phyloP scores from a whole-genome alignment of 1,140 invertebrate genomes.

The Bactericera cockerelli region DNA sequence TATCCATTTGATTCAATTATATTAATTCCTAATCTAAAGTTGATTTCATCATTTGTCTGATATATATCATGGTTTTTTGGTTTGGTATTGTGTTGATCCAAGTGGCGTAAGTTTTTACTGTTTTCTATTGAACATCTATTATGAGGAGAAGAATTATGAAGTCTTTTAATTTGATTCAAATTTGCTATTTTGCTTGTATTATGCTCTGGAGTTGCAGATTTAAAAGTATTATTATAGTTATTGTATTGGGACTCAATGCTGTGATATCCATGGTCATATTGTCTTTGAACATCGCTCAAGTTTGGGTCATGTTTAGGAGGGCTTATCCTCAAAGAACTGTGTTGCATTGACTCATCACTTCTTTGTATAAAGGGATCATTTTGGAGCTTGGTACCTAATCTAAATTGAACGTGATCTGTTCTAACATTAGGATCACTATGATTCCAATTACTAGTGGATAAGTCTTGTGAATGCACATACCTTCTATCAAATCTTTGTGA shows the following conservation, averaged over 20 bases:
- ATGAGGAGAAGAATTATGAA: background rate
- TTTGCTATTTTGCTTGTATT: background rate
- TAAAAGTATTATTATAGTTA: background rate
- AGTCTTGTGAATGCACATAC: background rate
- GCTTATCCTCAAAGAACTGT: background rate
- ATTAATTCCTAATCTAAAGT: conserved; percentile 7
- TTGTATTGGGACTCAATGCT: conserved; percentile 18
- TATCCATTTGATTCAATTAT: conserved; percentile 1
- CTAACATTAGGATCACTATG: background rate
- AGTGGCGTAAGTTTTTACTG: background rate
- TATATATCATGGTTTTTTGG: background rate
- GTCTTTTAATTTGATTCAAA: conserved; percentile 2
- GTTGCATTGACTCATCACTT: conserved; percentile 1
- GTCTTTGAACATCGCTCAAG: background rate
- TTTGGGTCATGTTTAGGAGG: background rate
- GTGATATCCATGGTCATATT: conserved; percentile 22
- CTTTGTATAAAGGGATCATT: background rate
- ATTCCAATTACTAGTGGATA: background rate
- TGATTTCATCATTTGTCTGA: background rate
- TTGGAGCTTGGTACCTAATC: no score
- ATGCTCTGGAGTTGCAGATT: background rate
- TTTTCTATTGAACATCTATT: background rate
- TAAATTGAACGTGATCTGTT: background rate
- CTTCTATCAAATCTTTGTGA: background rate
- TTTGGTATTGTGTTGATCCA: background rate